These are phyloP conservation scores for Ondatra zibethicus DNA, from an alignment of 2,113 vertebrate species.

Conservation along the genomic window DNA sequence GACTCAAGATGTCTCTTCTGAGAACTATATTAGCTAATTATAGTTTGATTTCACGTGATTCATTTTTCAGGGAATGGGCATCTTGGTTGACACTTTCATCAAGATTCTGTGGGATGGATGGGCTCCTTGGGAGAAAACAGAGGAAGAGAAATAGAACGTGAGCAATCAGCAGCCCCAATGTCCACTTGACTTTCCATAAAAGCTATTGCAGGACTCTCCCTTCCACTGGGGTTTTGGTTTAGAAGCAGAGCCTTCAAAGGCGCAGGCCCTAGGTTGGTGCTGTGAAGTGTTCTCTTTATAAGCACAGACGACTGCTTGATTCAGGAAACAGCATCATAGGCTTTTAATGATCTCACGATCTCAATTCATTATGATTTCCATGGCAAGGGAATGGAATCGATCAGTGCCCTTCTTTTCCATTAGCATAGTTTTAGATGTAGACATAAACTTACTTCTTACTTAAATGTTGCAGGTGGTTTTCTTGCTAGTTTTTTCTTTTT, in stretches of 20 bases:
- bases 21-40: neutral
- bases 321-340: neutral
- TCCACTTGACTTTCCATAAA: neutral
- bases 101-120: neutral
- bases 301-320: neutral
- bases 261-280: neutral
- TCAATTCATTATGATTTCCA: slow-evolving; percentile 42
- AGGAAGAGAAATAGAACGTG: neutral
- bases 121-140: neutral
- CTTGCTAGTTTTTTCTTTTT: neutral
- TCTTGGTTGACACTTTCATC: neutral
- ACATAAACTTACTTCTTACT: slow-evolving; percentile 16
- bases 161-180: neutral
- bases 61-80: neutral
- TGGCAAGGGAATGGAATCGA: slow-evolving; percentile 33
- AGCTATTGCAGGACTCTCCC: neutral
- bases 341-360: slow-evolving; percentile 26
- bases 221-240: neutral
- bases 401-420: slow-evolving; percentile 28
- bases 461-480: slow-evolving; percentile 45
- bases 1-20: neutral
- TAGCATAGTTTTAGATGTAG: slow-evolving; percentile 55
- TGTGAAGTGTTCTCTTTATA: neutral
- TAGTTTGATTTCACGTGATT: neutral
- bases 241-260: neutral